Base-by-base conservation (phyloP, 1,140 invertebrate species). In the Oryctes rhinoceros region DNA sequence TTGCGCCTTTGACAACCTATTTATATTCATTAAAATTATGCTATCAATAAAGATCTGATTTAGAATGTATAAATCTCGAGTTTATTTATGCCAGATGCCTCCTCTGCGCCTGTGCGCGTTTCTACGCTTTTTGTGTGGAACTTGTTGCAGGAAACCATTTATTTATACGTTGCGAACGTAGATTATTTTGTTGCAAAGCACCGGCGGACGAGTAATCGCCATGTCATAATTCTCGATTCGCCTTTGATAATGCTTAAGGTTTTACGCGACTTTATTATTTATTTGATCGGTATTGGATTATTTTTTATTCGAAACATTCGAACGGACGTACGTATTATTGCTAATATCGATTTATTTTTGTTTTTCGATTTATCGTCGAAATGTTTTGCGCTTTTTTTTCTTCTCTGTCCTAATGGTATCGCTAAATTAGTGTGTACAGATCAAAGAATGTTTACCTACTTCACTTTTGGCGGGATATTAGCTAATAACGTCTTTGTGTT, bases 1-100 rank as follows among this genome's bases (percentile, higher is more conserved):
- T 53, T 53, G 49, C n/a, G 49, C 49, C 13, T 53, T 53, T 18
- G 49, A 53, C 49, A 53, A 53, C 49, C 49, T 53, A 53, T 53
- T 53, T 53, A 53, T 53, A 53, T 53, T 53, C 49, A 53, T 53
- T 53, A 53, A 53, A 53, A 53, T 53, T 53, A 53, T 53, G 49
- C 49, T 53, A 53, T 53, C 49, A 18, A 53, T 53, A 53, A 53
- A 53, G 49, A 53, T 13, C 49, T 53, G 49, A 53, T 53, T 53
- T 53, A 53, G 49, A 53, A 53, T 53, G 49, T 15, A 53, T 53
- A 53, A 53, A 53, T 53, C n/a, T 53, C 49, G 49, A 53, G 13
- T 18, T 53, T 53, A 53, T 53, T 53, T 53, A 53, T 53, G 49
- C 49, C 49, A 53, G 49, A 48, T 48, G 47, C 4, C n/a, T 5